Percentiles rank a stretch among this genome's conserved stretches.
phyloP scores from a whole-genome alignment of 2,113 vertebrate genomes.

The Albula glossodonta region DNA sequence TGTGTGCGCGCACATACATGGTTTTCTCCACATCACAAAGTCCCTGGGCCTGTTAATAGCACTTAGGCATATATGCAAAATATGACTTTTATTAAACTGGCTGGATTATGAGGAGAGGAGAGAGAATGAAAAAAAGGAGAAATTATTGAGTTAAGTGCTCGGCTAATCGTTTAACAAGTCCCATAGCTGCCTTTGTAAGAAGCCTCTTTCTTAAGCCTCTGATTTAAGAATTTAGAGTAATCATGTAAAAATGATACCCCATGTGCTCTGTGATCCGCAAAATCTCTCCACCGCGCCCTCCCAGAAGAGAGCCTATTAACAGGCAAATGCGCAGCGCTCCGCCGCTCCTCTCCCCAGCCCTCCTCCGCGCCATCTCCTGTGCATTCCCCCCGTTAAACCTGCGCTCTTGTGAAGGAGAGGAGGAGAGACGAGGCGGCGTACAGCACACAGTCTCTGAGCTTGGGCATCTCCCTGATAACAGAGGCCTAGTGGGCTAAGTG shows the following conservation, averaged over 20 bases:
- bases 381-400: background rate
- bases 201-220: conserved; percentile 83
- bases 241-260: conserved; percentile 89
- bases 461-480: background rate
- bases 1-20: conserved; percentile 56
- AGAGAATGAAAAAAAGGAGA: conserved; percentile 15
- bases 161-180: conserved; percentile 89
- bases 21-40: conserved; percentile 83
- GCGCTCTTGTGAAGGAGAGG: background rate
- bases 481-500: background rate
- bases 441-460: background rate
- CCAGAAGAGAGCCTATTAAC: conserved; percentile 85
- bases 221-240: conserved; percentile 88
- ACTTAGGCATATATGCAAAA: conserved; percentile 96
- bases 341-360: conserved; percentile 55
- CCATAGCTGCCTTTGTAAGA: conserved; percentile 79
- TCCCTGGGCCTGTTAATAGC: conserved; percentile 88
- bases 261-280: conserved; percentile 78
- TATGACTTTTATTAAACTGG: conserved; percentile 83
- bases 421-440: background rate
- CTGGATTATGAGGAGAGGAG: conserved; percentile 74
- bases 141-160: conserved; percentile 83
- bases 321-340: conserved; percentile 74
- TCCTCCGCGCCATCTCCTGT: conserved; percentile 42
- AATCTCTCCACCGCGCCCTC: conserved; percentile 80